phyloP scores from a whole-genome alignment of 2,797 vertebrate species.

The Delichon dasypus region DNA sequence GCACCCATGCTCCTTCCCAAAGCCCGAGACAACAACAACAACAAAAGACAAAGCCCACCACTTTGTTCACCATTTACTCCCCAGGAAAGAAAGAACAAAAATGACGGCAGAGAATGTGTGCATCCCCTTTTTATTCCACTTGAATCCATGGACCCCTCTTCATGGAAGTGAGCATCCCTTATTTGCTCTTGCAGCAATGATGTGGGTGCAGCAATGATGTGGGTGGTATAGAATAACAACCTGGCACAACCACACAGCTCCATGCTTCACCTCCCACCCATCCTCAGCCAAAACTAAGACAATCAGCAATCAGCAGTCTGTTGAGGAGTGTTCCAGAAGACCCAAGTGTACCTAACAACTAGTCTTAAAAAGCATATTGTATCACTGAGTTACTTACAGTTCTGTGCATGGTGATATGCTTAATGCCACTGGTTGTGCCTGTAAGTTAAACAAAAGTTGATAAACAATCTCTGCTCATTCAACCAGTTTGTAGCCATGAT shows the following conservation, averaged over 20 bases:
- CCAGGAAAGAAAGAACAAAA: not conserved
- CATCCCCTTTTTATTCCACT: not conserved
- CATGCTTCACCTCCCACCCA: not conserved
- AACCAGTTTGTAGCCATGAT: not conserved
- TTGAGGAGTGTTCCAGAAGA: not conserved
- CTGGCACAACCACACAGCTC: accelerated
- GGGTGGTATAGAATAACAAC: accelerated
- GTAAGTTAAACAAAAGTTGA: not conserved
- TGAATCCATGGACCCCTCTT: accelerated
- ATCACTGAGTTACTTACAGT: not conserved
- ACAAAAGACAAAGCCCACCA: not conserved
- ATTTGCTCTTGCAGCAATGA: too few species aligned
- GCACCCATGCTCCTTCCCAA: too few species aligned
- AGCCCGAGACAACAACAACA: not conserved
- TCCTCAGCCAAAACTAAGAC: not conserved
- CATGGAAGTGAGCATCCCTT: not conserved
- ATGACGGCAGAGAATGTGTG: accelerated
- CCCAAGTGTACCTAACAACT: too few species aligned
- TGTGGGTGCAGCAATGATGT: accelerated
- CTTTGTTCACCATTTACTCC: not conserved
- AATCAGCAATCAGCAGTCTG: not conserved
- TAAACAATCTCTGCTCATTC: not conserved
- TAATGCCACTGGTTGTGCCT: not conserved
- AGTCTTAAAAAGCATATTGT: not conserved
- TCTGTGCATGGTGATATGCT: not conserved